Percentiles rank a stretch among this genome's conserved stretches.
Evolutionary conservation across 2,888 invertebrate genomes (phyloP).

Genomic region (Dimorphilus gyrociliatus): DNA sequence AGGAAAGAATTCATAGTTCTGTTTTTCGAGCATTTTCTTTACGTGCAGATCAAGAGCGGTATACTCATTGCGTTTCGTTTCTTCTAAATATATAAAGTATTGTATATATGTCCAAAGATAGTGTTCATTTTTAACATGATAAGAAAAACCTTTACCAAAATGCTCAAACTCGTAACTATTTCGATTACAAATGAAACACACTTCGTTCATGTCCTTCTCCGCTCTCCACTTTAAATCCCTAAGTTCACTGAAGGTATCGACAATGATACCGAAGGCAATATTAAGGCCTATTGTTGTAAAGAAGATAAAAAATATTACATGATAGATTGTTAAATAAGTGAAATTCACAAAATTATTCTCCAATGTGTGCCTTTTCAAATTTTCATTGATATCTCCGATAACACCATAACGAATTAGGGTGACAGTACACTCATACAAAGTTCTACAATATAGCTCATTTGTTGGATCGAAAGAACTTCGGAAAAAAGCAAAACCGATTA

Average conservation of each 20-base stretch:
- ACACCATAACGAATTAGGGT: constrained; percentile 6
- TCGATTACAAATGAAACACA: constrained; percentile 5
- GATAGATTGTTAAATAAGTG: constrained; percentile 4
- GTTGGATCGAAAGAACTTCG: constrained; percentile 4
- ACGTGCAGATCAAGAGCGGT: constrained; percentile 36
- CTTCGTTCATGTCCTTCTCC: constrained; percentile 5
- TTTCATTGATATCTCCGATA: constrained; percentile 5
- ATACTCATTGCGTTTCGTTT: constrained; percentile 31
- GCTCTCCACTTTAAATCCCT: constrained; percentile 7
- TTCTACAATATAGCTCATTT: constrained; percentile 4
- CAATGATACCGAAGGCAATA: constrained; percentile 7
- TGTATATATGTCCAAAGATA: constrained; percentile 4
- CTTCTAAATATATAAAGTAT: constrained; percentile 2
- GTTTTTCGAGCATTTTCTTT: constrained; percentile 26
- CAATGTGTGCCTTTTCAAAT: background rate
- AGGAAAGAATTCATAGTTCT: constrained; percentile 36
- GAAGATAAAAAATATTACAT: constrained; percentile 7
- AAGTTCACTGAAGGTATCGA: constrained; percentile 6
- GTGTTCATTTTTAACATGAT: constrained; percentile 3
- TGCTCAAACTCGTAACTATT: constrained; percentile 6
- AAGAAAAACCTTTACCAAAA: constrained; percentile 2
- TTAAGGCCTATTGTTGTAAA: constrained; percentile 7
- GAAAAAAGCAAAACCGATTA: constrained; percentile 7
- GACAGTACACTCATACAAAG: constrained; percentile 6
- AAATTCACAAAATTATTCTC: constrained; percentile 5